Evolutionary conservation across 2,888 invertebrate species (phyloP).

Genomic region (Coleophora flavipennella): DNA sequence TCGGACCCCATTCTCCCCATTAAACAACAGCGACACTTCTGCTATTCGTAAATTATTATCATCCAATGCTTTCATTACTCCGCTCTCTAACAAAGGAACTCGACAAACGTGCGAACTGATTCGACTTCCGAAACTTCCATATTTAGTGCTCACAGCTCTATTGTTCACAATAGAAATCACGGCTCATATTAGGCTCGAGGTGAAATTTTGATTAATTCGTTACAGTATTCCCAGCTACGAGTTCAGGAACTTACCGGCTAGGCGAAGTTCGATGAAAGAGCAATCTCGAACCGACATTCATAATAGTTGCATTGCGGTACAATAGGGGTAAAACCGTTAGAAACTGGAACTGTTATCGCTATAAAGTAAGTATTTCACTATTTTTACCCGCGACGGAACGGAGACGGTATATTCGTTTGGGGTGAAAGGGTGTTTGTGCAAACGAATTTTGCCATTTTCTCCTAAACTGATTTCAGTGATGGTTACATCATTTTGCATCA

Average conservation of each 20-base stretch:
- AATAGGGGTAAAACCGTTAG: no score
- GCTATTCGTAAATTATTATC: constrained; percentile 72
- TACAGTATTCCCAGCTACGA: constrained; percentile 54
- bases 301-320: constrained; percentile 37
- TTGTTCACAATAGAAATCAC: constrained; percentile 60
- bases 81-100: constrained; percentile 64
- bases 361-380: no score
- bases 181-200: constrained; percentile 64
- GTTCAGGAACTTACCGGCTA: constrained; percentile 31
- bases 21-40: constrained; percentile 67
- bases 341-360: no score
- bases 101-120: constrained; percentile 60
- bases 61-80: constrained; percentile 68
- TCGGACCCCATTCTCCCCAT: constrained; percentile 59
- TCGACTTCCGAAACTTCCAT: constrained; percentile 56
- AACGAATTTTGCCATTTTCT: no score
- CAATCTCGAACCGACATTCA: constrained; percentile 18
- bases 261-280: constrained; percentile 50
- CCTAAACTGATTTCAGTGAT: no score
- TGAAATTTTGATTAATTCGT: constrained; percentile 71
- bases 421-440: no score
- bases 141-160: constrained; percentile 50
- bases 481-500: no score
- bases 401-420: no score
- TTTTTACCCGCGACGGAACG: no score